Evolutionary conservation across 1,140 invertebrate genomes (phyloP).

Genomic region (Zophobas morio): DNA sequence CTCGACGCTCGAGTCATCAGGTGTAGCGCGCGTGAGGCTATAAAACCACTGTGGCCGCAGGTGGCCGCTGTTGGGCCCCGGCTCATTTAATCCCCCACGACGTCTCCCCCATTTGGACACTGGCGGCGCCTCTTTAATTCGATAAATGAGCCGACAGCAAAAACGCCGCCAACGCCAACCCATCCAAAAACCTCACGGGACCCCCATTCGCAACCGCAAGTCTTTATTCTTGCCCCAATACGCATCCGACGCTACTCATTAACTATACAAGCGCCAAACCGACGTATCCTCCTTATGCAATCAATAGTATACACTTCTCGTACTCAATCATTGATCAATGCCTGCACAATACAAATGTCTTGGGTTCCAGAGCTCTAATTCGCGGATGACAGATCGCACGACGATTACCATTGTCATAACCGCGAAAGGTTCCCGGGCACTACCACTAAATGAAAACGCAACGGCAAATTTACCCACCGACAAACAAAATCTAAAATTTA

Average conservation of each 20-base stretch:
- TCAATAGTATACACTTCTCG: not conserved
- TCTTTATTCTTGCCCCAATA: slow-evolving; percentile 33
- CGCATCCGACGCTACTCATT: slow-evolving; percentile 23
- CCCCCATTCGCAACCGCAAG: slow-evolving; percentile 17
- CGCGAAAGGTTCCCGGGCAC: too few species aligned
- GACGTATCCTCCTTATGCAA: not conserved
- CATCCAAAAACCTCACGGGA: slow-evolving; percentile 22
- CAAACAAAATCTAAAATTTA: too few species aligned
- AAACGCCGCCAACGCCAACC: slow-evolving; percentile 37
- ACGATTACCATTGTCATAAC: too few species aligned
- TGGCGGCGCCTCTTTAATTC: slow-evolving; percentile 40
- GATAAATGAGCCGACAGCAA: slow-evolving; percentile 38
- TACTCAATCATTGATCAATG: not conserved
- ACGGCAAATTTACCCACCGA: too few species aligned
- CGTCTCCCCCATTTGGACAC: slow-evolving; percentile 37
- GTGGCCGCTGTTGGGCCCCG: slow-evolving; percentile 26
- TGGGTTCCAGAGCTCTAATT: not conserved
- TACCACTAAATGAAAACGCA: too few species aligned
- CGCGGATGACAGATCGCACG: too few species aligned
- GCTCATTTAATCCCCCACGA: slow-evolving; percentile 39
- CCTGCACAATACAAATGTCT: not conserved
- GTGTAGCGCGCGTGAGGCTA: slow-evolving; percentile 28
- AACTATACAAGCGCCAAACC: slow-evolving; percentile 24
- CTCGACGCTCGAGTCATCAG: slow-evolving; percentile 11
- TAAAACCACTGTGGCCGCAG: slow-evolving; percentile 35